phyloP scores from a whole-genome alignment of 2,113 vertebrate species.

The Callocephalon fimbriatum region DNA sequence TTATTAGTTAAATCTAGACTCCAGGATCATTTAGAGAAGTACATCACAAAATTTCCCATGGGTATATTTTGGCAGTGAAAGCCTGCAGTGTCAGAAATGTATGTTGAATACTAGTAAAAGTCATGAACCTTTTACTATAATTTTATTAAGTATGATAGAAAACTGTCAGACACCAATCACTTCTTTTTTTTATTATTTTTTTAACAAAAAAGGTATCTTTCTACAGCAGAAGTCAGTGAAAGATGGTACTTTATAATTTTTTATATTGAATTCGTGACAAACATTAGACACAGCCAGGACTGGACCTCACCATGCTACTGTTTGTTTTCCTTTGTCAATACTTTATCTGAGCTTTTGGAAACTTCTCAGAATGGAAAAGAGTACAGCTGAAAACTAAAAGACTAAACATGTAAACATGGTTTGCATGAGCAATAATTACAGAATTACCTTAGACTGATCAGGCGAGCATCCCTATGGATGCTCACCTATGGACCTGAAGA shows the following conservation, averaged over 20 bases:
- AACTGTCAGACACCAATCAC: neutral
- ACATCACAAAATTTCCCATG: neutral
- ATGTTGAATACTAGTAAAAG: neutral
- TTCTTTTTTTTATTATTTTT: neutral
- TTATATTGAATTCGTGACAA: neutral
- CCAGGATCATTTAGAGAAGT: conserved; percentile 6
- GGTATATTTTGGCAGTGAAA: neutral
- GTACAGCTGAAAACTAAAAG: neutral
- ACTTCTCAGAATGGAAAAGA: neutral
- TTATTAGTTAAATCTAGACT: neutral
- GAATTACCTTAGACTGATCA: neutral
- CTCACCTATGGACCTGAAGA: neutral
- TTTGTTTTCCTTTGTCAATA: neutral
- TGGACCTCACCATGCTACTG: neutral
- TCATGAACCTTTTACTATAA: neutral
- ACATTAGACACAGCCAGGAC: neutral
- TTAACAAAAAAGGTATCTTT: neutral
- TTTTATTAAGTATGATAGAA: neutral
- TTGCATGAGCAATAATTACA: neutral
- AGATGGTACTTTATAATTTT: neutral
- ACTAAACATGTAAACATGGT: neutral
- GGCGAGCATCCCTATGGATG: neutral
- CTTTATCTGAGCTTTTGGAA: neutral
- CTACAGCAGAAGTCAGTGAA: neutral
- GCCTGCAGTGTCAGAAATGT: neutral